Percentiles rank a stretch among this genome's conserved stretches.
phyloP scores from a whole-genome alignment of 2,113 vertebrate genomes.

The Mormyrus lacerda region DNA sequence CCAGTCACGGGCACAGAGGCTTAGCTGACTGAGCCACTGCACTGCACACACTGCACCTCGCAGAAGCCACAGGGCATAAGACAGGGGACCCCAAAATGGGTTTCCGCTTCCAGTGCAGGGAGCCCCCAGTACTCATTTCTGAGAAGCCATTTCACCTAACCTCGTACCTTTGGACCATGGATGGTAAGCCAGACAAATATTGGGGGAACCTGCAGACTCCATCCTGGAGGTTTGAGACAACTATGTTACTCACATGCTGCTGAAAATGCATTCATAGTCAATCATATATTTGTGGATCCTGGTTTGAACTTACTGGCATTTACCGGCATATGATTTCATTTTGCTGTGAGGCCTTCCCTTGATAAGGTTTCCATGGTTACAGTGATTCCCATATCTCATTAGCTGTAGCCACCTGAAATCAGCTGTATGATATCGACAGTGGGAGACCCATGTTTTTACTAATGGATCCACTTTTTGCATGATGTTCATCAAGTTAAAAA shows the following conservation, averaged over 20 bases:
- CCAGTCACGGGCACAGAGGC: background rate
- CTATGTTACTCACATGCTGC: background rate
- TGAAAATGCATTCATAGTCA: background rate
- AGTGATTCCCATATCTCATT: background rate
- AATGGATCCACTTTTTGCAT: background rate
- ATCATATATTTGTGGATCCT: background rate
- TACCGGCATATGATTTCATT: background rate
- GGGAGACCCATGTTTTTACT: background rate
- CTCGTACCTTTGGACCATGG: background rate
- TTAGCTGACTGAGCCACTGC: background rate
- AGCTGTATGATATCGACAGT: background rate
- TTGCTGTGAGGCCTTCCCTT: background rate
- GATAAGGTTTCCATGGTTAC: background rate
- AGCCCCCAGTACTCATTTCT: background rate
- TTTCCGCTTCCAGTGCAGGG: background rate
- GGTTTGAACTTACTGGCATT: background rate
- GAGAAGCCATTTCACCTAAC: background rate
- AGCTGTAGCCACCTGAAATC: background rate
- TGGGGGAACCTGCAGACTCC: background rate
- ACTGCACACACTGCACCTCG: background rate
- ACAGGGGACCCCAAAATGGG: background rate
- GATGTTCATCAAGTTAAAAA: background rate
- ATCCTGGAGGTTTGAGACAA: background rate
- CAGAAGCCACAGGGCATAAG: background rate
- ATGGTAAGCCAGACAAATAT: background rate